These are phyloP conservation scores for Drosophila hamatofila DNA, from an alignment of 2,888 invertebrate genomes.

Conservation along the genomic window DNA sequence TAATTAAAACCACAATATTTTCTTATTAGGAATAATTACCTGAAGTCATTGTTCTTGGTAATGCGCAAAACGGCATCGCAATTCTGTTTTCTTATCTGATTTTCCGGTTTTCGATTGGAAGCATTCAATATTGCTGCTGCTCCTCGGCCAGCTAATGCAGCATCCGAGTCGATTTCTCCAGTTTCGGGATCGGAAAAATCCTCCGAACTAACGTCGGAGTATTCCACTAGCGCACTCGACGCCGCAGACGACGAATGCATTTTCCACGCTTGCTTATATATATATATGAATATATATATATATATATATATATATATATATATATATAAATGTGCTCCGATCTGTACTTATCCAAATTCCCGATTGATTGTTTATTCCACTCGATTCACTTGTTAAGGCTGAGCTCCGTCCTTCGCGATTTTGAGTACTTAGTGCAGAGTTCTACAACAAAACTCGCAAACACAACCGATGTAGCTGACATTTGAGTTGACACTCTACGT, in stretches of 20 bases:
- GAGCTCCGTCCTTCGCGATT: conserved; percentile 16
- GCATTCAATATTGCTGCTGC: conserved; percentile 22
- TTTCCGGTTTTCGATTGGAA: conserved; percentile 53
- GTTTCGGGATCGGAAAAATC: conserved; percentile 95
- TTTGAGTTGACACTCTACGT: conserved; percentile 37
- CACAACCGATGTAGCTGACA: conserved; percentile 39
- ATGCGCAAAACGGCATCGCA: conserved; percentile 49
- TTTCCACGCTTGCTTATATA: conserved; percentile 26
- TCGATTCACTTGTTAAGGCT: conserved; percentile 16
- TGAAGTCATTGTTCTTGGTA: conserved; percentile 68
- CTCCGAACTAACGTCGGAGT: conserved; percentile 96
- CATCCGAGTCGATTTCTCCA: conserved; percentile 90
- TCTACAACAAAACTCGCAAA: conserved; percentile 44
- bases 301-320: no score
- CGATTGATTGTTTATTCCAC: conserved; percentile 5
- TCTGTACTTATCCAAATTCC: conserved; percentile 9
- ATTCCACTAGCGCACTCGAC: conserved; percentile 87
- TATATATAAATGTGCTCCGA: neutral
- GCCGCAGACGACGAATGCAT: conserved; percentile 73
- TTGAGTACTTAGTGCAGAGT: conserved; percentile 34
- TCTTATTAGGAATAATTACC: conserved; percentile 56
- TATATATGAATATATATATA: neutral
- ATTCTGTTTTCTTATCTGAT: conserved; percentile 48
- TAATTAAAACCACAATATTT: neutral
- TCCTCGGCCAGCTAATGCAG: conserved; percentile 39